These are phyloP conservation scores for Drosophila yooni DNA, from an alignment of 2,888 invertebrate genomes.

Conservation along the genomic window DNA sequence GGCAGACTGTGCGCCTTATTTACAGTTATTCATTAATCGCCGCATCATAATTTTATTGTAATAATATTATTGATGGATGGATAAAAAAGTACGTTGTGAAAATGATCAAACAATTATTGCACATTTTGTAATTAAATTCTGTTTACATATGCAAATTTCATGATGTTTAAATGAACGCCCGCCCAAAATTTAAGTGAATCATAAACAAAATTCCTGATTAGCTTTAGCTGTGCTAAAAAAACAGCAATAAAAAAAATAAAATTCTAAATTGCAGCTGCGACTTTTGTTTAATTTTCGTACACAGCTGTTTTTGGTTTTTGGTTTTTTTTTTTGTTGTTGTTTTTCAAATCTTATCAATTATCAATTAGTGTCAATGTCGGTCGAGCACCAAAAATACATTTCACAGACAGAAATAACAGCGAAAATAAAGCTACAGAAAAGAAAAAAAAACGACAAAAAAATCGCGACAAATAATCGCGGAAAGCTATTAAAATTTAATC, in stretches of 20 bases:
- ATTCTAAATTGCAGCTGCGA: conserved; percentile 2
- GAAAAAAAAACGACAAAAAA: conserved; percentile 10
- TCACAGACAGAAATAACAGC: conserved; percentile 40
- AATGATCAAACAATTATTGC: background rate
- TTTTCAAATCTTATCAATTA: conserved; percentile 41
- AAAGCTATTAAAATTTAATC: conserved; percentile 78
- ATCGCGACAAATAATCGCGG: conserved; percentile 65
- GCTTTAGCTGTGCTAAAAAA: conserved; percentile 16
- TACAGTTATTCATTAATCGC: background rate
- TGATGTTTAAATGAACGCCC: conserved; percentile 5
- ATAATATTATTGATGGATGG: background rate
- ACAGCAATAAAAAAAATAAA: background rate
- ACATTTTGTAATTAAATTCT: background rate
- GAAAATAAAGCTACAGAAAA: conserved; percentile 4
- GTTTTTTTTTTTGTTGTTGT: background rate
- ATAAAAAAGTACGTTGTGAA: background rate
- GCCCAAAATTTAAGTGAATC: conserved; percentile 15
- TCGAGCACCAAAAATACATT: conserved; percentile 54
- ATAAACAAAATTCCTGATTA: conserved; percentile 1
- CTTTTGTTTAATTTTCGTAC: background rate
- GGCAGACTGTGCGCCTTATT: background rate
- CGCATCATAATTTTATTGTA: background rate
- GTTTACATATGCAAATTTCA: conserved; percentile 4
- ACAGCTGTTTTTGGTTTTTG: background rate
- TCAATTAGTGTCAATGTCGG: conserved; percentile 15